These are phyloP conservation scores for Phocoena phocoena DNA, from an alignment of 2,113 vertebrate species.

Conservation along the genomic window DNA sequence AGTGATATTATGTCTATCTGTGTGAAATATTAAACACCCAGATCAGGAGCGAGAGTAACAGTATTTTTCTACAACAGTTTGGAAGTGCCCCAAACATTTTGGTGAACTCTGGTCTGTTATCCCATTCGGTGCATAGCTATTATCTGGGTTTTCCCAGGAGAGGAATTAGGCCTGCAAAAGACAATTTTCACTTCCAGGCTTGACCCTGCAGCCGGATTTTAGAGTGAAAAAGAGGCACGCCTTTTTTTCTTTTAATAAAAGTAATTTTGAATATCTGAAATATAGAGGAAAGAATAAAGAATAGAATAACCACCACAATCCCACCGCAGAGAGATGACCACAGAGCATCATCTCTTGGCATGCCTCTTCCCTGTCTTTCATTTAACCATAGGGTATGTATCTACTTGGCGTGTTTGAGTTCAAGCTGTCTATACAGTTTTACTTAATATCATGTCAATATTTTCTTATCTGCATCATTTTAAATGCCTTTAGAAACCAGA, in stretches of 20 bases:
- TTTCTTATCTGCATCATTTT: not conserved
- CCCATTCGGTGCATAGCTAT: accelerated
- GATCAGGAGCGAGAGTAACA: not conserved
- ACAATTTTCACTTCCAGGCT: not conserved
- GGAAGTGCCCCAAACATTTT: no score
- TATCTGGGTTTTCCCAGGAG: not conserved
- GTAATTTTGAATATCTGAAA: not conserved
- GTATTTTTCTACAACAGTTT: not conserved
- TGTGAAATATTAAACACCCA: not conserved
- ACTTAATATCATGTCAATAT: not conserved
- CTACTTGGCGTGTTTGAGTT: not conserved
- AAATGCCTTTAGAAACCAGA: not conserved
- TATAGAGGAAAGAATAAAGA: not conserved
- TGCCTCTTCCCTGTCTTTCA: not conserved
- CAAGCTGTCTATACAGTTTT: not conserved
- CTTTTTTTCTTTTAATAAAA: not conserved
- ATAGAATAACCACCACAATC: not conserved
- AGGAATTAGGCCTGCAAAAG: not conserved
- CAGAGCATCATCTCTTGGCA: no score
- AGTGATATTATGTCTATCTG: not conserved
- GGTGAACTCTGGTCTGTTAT: not conserved
- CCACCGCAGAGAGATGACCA: not conserved
- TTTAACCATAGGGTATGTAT: no score
- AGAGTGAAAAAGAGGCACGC: not conserved
- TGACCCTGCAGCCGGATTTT: not conserved